Conservation (phyloP, 1,140 invertebrate species). For the Macrotrachela quadricornifera region DNA sequence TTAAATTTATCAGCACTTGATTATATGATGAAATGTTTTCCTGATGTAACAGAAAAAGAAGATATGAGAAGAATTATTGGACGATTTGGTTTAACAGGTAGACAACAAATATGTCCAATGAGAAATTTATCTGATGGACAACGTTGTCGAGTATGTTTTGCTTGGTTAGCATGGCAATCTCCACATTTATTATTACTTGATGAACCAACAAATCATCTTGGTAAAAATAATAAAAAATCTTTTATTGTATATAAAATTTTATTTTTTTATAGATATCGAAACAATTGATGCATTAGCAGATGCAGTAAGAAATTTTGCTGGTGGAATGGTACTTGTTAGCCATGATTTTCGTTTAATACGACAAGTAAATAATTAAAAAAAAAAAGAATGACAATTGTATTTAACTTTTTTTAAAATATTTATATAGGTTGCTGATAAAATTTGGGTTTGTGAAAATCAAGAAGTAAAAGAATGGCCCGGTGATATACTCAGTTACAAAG, state of each 20-base stretch:
- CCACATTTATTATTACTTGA: conserved; percentile 80
- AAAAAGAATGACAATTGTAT: no score
- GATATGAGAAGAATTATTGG: conserved; percentile 99
- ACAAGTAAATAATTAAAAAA: conserved; percentile 44
- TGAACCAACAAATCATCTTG: conserved; percentile 96
- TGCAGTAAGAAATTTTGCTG: conserved; percentile 89
- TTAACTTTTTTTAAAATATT: background rate
- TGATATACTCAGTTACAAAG: conserved; percentile 82
- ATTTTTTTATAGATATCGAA: conserved; percentile 34
- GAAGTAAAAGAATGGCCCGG: conserved; percentile 88
- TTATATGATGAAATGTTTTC: conserved; percentile 92
- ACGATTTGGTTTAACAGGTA: conserved; percentile 77
- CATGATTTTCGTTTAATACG: conserved; percentile 95
- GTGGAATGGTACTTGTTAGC: conserved; percentile 85
- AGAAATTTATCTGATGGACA: conserved; percentile 92
- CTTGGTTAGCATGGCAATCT: conserved; percentile 78
- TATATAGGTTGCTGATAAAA: conserved; percentile 77
- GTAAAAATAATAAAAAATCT: conserved; percentile 23
- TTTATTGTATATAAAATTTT: no score
- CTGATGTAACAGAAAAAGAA: conserved; percentile 87
- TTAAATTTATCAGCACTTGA: conserved; percentile 80
- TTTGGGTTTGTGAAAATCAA: conserved; percentile 94
- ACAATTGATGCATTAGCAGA: conserved; percentile 93
- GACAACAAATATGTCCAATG: conserved; percentile 93
- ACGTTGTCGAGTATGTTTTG: conserved; percentile 89